Evolutionary conservation across 2,888 invertebrate genomes (phyloP).

Genomic region (Mythimna pallens): DNA sequence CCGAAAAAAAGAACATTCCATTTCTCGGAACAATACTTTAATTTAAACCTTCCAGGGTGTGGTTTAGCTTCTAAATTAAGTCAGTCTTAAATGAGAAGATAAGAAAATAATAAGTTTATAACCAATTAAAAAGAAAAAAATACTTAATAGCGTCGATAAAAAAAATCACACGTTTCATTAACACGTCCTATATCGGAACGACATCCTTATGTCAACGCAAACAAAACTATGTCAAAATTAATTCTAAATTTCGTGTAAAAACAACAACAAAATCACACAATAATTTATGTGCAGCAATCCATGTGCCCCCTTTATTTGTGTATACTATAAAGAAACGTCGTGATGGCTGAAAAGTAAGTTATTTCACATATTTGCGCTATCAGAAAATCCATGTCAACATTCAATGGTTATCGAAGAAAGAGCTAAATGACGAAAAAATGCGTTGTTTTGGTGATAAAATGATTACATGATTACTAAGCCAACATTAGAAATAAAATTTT

Average conservation of each 20-base stretch:
- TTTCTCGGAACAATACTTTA: not conserved
- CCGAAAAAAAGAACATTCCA: slow-evolving; percentile 31
- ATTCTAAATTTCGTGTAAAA: slow-evolving; percentile 88
- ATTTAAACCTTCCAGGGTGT: too few relatives aligned
- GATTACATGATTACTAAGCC: slow-evolving; percentile 26
- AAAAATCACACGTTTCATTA: slow-evolving; percentile 31
- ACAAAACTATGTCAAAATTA: slow-evolving; percentile 89
- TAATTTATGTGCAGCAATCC: slow-evolving; percentile 80
- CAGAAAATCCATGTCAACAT: slow-evolving; percentile 72
- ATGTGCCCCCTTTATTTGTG: slow-evolving; percentile 80
- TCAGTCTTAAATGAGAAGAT: accelerated
- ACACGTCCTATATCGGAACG: slow-evolving; percentile 61
- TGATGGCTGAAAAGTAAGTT: slow-evolving; percentile 88
- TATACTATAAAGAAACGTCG: slow-evolving; percentile 71
- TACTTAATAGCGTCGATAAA: not conserved
- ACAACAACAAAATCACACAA: slow-evolving; percentile 79
- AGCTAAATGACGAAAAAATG: slow-evolving; percentile 64
- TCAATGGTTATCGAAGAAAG: slow-evolving; percentile 74
- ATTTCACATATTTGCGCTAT: slow-evolving; percentile 59
- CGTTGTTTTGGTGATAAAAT: slow-evolving; percentile 59
- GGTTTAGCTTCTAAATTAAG: not conserved
- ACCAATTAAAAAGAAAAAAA: not conserved
- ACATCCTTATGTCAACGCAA: slow-evolving; percentile 86
- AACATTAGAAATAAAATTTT: slow-evolving; percentile 2
- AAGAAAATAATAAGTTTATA: not conserved